These are phyloP conservation scores for Calliopsis andreniformis DNA, from an alignment of 1,140 invertebrate genomes.

Conservation along the genomic window DNA sequence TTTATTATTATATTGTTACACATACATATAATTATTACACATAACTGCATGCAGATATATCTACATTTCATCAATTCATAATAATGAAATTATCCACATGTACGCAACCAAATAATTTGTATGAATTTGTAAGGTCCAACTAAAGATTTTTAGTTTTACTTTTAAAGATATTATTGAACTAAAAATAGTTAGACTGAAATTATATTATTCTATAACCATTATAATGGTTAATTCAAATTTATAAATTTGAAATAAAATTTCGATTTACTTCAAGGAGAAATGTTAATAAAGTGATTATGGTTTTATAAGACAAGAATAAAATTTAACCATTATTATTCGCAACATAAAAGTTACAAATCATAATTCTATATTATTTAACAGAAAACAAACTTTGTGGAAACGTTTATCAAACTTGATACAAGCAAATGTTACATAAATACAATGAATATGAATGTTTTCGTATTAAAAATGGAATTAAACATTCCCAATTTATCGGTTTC, in stretches of 20 bases:
- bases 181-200: constrained; percentile 35
- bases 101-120: constrained; percentile 18
- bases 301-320: no score
- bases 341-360: neutral
- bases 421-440: constrained; percentile 12
- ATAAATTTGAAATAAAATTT: no score
- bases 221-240: constrained; percentile 28
- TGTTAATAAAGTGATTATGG: neutral
- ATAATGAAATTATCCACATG: constrained; percentile 24
- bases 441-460: constrained; percentile 24
- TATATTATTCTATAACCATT: constrained; percentile 33
- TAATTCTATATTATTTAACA: neutral
- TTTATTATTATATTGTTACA: constrained; percentile 58
- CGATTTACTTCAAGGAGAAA: neutral
- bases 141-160: constrained; percentile 19
- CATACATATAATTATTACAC: constrained; percentile 46
- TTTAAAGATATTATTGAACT: constrained; percentile 20
- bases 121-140: constrained; percentile 42
- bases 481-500: constrained; percentile 3
- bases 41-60: constrained; percentile 45
- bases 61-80: constrained; percentile 49
- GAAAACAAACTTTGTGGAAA: constrained; percentile 27
- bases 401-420: constrained; percentile 1
- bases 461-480: constrained; percentile 26
- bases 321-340: neutral